phyloP scores from a whole-genome alignment of 2,797 vertebrate genomes.

The Poecilia gillii region DNA sequence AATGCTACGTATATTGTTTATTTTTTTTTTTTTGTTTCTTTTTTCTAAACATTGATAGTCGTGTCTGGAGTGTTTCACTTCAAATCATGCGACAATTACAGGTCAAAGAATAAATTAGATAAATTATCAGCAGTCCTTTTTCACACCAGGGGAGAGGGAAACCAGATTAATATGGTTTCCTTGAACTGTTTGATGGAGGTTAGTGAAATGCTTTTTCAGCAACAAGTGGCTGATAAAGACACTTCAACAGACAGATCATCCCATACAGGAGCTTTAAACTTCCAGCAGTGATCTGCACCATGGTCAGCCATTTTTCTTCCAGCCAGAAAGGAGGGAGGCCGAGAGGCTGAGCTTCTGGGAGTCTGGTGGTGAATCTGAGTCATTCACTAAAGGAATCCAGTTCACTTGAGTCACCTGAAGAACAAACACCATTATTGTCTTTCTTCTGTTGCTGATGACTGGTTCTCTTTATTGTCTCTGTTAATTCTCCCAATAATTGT shows the following conservation, averaged over 20 bases:
- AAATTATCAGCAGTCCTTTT: too few relatives aligned
- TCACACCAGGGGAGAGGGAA: too few relatives aligned
- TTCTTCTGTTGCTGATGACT: not conserved
- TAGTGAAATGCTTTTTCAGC: too few relatives aligned
- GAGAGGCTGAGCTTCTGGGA: not conserved
- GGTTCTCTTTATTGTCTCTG: not conserved
- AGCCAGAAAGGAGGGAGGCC: not conserved
- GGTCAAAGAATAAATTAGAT: too few relatives aligned
- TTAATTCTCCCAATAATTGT: not conserved
- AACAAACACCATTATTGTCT: not conserved
- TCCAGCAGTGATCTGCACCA: not conserved
- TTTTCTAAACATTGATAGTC: too few relatives aligned
- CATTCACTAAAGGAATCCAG: not conserved
- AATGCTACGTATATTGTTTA: too few relatives aligned
- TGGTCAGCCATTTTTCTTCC: not conserved
- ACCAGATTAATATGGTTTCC: too few relatives aligned
- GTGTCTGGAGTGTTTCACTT: too few relatives aligned
- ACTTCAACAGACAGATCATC: not conserved
- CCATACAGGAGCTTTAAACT: not conserved
- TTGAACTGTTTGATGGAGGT: too few relatives aligned
- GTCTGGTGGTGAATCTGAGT: not conserved
- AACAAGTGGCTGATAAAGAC: too few relatives aligned
- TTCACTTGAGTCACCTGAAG: not conserved
- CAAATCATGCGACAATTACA: too few relatives aligned
- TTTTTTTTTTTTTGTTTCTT: too few relatives aligned